Evolutionary conservation across 2,113 vertebrate species (phyloP).

Genomic region (Crotalus horridus): DNA sequence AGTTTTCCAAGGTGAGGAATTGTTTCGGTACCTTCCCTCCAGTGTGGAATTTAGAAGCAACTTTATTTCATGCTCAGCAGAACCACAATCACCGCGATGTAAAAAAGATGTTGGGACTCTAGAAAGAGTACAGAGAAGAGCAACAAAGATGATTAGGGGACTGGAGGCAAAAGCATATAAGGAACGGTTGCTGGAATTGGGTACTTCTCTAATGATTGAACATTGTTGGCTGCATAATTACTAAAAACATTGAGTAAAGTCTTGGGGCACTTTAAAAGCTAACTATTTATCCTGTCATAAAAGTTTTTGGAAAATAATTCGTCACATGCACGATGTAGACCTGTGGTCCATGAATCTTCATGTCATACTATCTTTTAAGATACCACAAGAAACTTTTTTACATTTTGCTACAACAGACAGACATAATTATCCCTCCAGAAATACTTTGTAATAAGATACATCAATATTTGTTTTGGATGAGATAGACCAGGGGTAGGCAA

Average conservation of each 20-base stretch:
- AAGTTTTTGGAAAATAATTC: background rate
- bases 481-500: no score
- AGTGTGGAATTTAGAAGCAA: background rate
- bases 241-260: background rate
- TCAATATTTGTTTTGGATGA: background rate
- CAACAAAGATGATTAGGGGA: no score
- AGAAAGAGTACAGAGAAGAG: no score
- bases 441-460: background rate
- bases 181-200: no score
- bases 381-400: background rate
- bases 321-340: background rate
- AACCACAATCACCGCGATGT: no score
- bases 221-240: background rate
- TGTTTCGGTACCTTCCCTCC: background rate
- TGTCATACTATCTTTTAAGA: background rate
- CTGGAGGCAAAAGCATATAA: no score
- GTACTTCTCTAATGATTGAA: no score
- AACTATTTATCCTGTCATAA: background rate
- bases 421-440: background rate
- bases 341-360: background rate
- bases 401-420: background rate
- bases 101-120: no score
- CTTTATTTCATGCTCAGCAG: background rate
- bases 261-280: background rate
- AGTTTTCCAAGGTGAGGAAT: background rate